Evolutionary conservation across 1,140 invertebrate species (phyloP).

Genomic region (Drosophila tropicalis): DNA sequence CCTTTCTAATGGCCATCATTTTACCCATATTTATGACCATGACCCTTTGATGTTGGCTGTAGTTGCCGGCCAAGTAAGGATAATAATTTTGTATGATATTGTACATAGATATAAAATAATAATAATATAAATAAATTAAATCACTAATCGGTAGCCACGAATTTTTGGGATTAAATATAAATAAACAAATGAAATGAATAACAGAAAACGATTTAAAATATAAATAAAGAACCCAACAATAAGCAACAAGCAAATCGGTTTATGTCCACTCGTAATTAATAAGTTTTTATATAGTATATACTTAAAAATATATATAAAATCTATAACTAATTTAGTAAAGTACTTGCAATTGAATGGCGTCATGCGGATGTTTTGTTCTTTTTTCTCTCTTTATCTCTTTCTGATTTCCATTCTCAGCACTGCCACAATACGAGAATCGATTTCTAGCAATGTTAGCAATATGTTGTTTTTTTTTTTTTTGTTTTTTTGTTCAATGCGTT

Average conservation of each 20-base stretch:
- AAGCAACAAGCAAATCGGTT: conserved; percentile 71
- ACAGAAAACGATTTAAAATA: conserved; percentile 33
- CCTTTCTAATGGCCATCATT: conserved; percentile 66
- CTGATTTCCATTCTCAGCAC: not conserved
- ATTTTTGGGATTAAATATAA: conserved; percentile 66
- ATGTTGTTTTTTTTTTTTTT: not conserved
- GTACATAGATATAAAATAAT: conserved; percentile 61
- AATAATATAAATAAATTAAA: conserved; percentile 48
- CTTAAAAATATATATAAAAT: conserved; percentile 36
- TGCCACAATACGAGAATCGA: not conserved
- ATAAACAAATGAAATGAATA: conserved; percentile 56
- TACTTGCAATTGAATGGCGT: conserved; percentile 14
- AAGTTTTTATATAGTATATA: conserved; percentile 61
- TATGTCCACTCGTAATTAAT: conserved; percentile 72
- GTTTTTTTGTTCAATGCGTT: not conserved
- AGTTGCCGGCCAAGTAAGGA: conserved; percentile 43
- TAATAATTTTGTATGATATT: conserved; percentile 55
- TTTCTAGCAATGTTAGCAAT: not conserved
- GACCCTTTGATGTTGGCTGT: conserved; percentile 76
- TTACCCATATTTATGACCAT: conserved; percentile 66
- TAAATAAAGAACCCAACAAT: conserved; percentile 25
- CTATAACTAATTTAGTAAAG: conserved; percentile 41
- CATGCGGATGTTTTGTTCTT: not conserved
- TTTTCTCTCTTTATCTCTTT: not conserved
- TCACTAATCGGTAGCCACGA: conserved; percentile 59